Conservation (phyloP, 2,113 vertebrate species). For the Eubucco bourcierii region DNA sequence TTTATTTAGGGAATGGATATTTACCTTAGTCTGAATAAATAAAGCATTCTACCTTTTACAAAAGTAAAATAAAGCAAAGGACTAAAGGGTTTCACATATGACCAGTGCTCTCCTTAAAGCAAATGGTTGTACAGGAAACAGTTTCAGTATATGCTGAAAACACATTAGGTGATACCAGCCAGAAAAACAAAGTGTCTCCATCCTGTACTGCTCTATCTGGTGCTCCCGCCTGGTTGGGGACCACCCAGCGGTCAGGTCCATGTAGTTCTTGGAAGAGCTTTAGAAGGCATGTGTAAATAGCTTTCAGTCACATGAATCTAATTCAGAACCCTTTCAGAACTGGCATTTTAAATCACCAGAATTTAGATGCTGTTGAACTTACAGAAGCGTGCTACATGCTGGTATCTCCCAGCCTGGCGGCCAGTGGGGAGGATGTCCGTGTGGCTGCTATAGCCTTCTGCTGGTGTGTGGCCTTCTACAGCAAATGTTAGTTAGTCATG, state of each 20-base stretch:
- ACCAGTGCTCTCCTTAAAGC: not conserved
- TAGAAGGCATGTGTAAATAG: not conserved
- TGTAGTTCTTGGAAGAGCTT: conserved; percentile 38
- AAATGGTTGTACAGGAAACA: conserved; percentile 18
- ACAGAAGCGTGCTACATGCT: not conserved
- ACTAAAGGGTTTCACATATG: conserved; percentile 43
- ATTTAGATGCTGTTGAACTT: not conserved
- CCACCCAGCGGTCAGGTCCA: not conserved
- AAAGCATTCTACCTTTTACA: conserved; percentile 50
- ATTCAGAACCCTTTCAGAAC: conserved; percentile 16
- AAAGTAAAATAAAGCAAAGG: conserved; percentile 57
- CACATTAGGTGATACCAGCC: conserved; percentile 43
- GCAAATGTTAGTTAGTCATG: not conserved
- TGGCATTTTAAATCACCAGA: not conserved
- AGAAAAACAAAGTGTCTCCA: conserved; percentile 46
- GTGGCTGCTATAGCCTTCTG: fast-evolving
- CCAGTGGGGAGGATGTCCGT: not conserved
- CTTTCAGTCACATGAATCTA: conserved; percentile 2
- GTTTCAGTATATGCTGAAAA: conserved; percentile 33
- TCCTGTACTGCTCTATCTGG: conserved; percentile 20
- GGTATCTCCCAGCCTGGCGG: not conserved
- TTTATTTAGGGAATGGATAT: conserved; percentile 60
- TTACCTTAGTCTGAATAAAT: conserved; percentile 59
- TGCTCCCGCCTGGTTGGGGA: conserved; percentile 5
- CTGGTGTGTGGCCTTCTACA: not conserved